phyloP scores from a whole-genome alignment of 2,113 vertebrate species.

The Ammodytes dubius region DNA sequence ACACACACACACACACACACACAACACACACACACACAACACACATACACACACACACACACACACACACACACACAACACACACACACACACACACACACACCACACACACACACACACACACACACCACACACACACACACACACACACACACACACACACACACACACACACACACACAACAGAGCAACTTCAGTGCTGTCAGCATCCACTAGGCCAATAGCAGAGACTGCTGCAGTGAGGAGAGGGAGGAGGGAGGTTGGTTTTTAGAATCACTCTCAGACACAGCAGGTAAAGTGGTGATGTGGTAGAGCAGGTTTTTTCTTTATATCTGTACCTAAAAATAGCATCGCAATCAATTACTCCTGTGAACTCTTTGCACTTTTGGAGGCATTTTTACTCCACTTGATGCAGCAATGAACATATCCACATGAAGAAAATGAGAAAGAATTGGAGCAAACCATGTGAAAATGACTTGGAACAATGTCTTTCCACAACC shows the following conservation, averaged over 20 bases:
- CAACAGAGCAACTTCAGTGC: constrained; percentile 48
- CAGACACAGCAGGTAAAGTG: constrained; percentile 6
- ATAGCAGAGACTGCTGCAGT: constrained; percentile 80
- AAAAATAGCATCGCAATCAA: background rate
- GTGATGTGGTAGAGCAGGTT: constrained; percentile 50
- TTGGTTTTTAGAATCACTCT: constrained; percentile 70
- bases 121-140: no score
- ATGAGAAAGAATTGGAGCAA: background rate
- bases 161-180: no score
- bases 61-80: no score
- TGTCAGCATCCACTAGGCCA: constrained; percentile 81
- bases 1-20: no score
- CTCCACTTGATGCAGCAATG: background rate
- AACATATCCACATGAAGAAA: background rate
- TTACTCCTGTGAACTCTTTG: background rate
- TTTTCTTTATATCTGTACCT: constrained; percentile 15
- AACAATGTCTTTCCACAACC: constrained; percentile 42
- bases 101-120: no score
- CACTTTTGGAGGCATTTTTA: background rate
- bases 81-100: no score
- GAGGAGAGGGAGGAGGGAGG: constrained; percentile 58
- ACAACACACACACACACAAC: no score
- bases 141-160: no score
- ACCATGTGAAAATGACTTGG: constrained; percentile 16
- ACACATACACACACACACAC: no score